These are phyloP conservation scores for Meiosimyza decipiens DNA, from an alignment of 2,888 invertebrate genomes.

Conservation along the genomic window DNA sequence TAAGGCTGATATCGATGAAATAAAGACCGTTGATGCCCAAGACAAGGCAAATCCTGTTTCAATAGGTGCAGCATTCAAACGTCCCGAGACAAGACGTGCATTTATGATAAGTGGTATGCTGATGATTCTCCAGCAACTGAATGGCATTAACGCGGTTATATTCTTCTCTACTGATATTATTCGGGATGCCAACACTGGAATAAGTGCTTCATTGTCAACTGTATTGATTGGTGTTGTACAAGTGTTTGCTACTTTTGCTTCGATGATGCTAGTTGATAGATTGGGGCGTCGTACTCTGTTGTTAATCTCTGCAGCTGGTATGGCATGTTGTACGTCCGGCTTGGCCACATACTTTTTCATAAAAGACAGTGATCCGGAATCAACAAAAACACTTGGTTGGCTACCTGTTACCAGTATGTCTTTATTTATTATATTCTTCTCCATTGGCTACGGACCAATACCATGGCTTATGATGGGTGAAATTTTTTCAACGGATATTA, in stretches of 20 bases:
- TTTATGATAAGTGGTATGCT: slow-evolving; percentile 79
- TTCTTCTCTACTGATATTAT: slow-evolving; percentile 85
- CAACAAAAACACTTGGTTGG: slow-evolving; percentile 74
- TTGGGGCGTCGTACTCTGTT: slow-evolving; percentile 83
- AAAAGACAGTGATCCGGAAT: slow-evolving; percentile 54
- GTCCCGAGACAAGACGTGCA: slow-evolving; percentile 73
- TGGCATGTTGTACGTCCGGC: slow-evolving; percentile 77
- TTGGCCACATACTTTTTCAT: slow-evolving; percentile 78
- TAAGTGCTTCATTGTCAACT: slow-evolving; percentile 74
- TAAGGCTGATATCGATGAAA: slow-evolving; percentile 72
- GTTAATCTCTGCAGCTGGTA: slow-evolving; percentile 75
- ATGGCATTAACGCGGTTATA: slow-evolving; percentile 86
- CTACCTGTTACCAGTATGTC: slow-evolving; percentile 80
- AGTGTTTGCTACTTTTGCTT: slow-evolving; percentile 74
- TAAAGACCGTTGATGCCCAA: slow-evolving; percentile 70
- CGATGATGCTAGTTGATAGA: slow-evolving; percentile 82
- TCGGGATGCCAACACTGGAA: slow-evolving; percentile 63
- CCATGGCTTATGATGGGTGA: slow-evolving; percentile 83
- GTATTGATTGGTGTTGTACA: slow-evolving; percentile 87
- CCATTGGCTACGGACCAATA: slow-evolving; percentile 87
- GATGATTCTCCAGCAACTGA: slow-evolving; percentile 91
- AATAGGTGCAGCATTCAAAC: slow-evolving; percentile 70
- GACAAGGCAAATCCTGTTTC: slow-evolving; percentile 70
- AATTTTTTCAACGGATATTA: slow-evolving; percentile 82
- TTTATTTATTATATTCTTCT: slow-evolving; percentile 83